Conservation (phyloP, 2,113 vertebrate genomes). For the Coptodon rendalli region DNA sequence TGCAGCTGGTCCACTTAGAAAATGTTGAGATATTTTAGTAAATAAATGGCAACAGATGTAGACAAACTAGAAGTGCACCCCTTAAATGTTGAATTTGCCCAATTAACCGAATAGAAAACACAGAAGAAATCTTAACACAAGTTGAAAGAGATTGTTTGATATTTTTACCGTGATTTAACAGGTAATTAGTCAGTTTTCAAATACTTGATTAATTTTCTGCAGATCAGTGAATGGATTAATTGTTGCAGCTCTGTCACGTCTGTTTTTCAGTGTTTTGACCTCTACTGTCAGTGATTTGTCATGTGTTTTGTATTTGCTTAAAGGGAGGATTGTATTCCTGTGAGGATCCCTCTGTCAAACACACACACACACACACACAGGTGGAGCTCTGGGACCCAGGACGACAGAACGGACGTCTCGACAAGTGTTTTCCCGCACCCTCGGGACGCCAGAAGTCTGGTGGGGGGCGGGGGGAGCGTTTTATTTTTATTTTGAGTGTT, state of each 20-base stretch:
- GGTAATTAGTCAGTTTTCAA: background rate
- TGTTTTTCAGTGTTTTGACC: background rate
- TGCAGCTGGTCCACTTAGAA: background rate
- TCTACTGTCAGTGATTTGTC: background rate
- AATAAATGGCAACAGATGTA: background rate
- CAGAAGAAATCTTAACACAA: background rate
- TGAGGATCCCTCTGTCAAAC: background rate
- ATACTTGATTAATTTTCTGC: background rate
- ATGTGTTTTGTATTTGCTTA: background rate
- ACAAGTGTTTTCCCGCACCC: slow-evolving; percentile 60
- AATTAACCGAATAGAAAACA: background rate
- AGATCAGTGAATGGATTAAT: background rate
- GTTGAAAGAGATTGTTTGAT: background rate
- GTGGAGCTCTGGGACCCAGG: slow-evolving; percentile 4
- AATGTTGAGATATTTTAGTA: background rate
- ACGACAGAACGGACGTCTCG: slow-evolving; percentile 24
- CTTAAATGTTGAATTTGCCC: background rate
- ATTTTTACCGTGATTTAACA: background rate
- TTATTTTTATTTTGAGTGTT: slow-evolving; percentile 83
- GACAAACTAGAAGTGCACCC: background rate
- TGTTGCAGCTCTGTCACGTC: background rate
- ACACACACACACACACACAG: slow-evolving; percentile 6
- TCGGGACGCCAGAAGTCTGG: slow-evolving; percentile 43
- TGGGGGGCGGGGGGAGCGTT: slow-evolving; percentile 42
- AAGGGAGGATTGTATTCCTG: background rate